Conservation (phyloP, 2,888 invertebrate genomes). For the Epistrophe eligans region DNA sequence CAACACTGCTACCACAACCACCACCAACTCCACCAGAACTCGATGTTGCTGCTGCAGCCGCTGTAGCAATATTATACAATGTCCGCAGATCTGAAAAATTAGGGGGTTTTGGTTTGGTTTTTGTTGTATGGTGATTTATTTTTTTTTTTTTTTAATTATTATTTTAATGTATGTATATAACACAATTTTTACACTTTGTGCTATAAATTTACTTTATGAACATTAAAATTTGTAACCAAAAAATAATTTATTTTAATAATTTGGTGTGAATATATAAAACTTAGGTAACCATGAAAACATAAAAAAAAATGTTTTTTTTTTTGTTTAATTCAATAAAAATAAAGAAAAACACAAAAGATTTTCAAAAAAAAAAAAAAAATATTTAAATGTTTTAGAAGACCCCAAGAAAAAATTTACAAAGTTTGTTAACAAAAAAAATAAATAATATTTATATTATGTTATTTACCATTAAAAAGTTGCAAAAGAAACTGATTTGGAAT, state of each 20-base stretch:
- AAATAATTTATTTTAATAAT: slow-evolving; percentile 48
- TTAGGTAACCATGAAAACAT: slow-evolving; percentile 38
- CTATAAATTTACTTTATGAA: slow-evolving; percentile 37
- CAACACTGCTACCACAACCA: slow-evolving; percentile 37
- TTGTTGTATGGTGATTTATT: slow-evolving; percentile 72
- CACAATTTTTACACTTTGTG: slow-evolving; percentile 48
- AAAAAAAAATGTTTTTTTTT: slow-evolving; percentile 32
- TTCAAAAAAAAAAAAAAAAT: slow-evolving; percentile 33
- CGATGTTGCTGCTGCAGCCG: slow-evolving; percentile 80
- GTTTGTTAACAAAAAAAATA: slow-evolving; percentile 69
- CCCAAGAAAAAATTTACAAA: slow-evolving; percentile 74
- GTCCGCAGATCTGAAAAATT: slow-evolving; percentile 84
- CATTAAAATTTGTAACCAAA: slow-evolving; percentile 5
- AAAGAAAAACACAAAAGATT: slow-evolving; percentile 54
- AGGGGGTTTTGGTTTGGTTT: slow-evolving; percentile 80
- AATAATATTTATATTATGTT: slow-evolving; percentile 51
- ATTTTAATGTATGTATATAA: slow-evolving; percentile 3
- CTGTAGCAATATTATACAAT: slow-evolving; percentile 83
- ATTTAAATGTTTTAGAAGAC: slow-evolving; percentile 51
- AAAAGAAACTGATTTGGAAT: slow-evolving; percentile 39
- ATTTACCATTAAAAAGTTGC: slow-evolving; percentile 69
- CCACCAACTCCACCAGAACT: slow-evolving; percentile 44
- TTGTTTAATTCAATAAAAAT: slow-evolving; percentile 28
- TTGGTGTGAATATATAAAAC: slow-evolving; percentile 70
- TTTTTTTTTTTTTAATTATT: slow-evolving; percentile 52